phyloP scores from a whole-genome alignment of 2,888 invertebrate genomes.

The Himalopsyche anomala region DNA sequence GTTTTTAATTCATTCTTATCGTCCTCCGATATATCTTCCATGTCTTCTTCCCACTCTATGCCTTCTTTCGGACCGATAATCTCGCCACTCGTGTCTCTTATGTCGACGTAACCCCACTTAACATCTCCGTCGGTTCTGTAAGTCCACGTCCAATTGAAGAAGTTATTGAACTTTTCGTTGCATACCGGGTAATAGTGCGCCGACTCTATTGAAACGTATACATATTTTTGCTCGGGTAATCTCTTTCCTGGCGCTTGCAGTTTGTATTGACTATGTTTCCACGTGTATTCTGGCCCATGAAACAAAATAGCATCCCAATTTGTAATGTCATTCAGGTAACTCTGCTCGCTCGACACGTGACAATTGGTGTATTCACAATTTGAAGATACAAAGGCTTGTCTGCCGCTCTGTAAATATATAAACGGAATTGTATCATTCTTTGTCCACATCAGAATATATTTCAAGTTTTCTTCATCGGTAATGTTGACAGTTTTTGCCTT shows the following conservation, averaged over 20 bases:
- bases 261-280: slow-evolving; percentile 52
- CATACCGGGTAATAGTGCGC: slow-evolving; percentile 72
- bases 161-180: slow-evolving; percentile 69
- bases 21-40: slow-evolving; percentile 67
- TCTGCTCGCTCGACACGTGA: slow-evolving; percentile 68
- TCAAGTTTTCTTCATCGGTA: slow-evolving; percentile 66
- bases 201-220: slow-evolving; percentile 73
- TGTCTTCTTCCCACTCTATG: slow-evolving; percentile 69
- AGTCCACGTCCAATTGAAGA: slow-evolving; percentile 74
- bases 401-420: slow-evolving; percentile 68
- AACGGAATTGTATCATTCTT: slow-evolving; percentile 68
- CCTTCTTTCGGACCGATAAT: slow-evolving; percentile 71
- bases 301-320: slow-evolving; percentile 70
- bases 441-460: slow-evolving; percentile 73
- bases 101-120: slow-evolving; percentile 70
- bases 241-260: slow-evolving; percentile 64
- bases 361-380: slow-evolving; percentile 70
- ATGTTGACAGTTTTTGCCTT: too few relatives aligned
- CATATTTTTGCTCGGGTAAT: slow-evolving; percentile 70
- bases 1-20: slow-evolving; percentile 67
- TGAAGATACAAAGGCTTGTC: slow-evolving; percentile 68
- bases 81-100: slow-evolving; percentile 69
- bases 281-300: slow-evolving; percentile 68
- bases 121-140: slow-evolving; percentile 74
- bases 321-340: slow-evolving; percentile 58